Percentiles rank a stretch among this genome's conserved stretches.
Conservation (phyloP, 1,140 invertebrate genomes). For the Drosophila kohkoa region DNA sequence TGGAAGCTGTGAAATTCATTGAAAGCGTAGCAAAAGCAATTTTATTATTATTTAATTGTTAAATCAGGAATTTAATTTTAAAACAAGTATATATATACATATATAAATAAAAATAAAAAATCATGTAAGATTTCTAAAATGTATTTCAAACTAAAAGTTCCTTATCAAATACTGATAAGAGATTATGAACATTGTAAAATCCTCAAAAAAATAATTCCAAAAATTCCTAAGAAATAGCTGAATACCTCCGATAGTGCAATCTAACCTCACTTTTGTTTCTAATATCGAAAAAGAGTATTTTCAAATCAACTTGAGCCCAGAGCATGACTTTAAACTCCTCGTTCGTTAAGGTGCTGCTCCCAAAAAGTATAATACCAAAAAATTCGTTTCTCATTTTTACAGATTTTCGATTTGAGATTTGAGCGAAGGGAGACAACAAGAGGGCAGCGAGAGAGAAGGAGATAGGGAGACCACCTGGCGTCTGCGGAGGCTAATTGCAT, state of each 20-base stretch:
- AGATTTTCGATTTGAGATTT: constrained; percentile 68
- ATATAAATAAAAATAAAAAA: too few species aligned
- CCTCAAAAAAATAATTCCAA: not conserved
- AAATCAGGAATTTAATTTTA: too few species aligned
- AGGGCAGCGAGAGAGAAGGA: constrained; percentile 12
- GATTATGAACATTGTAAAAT: too few species aligned
- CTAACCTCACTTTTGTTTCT: not conserved
- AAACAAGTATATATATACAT: too few species aligned
- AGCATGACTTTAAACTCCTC: not conserved
- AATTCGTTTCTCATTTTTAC: constrained; percentile 55
- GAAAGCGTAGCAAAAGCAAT: too few species aligned
- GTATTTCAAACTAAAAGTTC: too few species aligned
- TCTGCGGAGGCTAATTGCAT: constrained; percentile 75
- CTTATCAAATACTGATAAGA: too few species aligned
- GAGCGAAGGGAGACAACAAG: constrained; percentile 2
- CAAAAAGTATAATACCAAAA: constrained; percentile 70
- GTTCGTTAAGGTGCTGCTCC: constrained; percentile 48
- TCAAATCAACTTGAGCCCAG: not conserved
- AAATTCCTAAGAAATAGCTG: not conserved
- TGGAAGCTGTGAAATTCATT: too few species aligned
- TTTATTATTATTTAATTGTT: too few species aligned
- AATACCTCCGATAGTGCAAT: not conserved
- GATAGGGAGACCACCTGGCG: constrained; percentile 71
- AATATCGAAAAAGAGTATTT: constrained; percentile 12
- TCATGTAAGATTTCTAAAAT: too few species aligned